Percentiles rank a stretch among this genome's conserved stretches.
These are phyloP conservation scores for Muscidifurax raptorellus DNA, from an alignment of 1,140 invertebrate genomes.

Conservation along the genomic window DNA sequence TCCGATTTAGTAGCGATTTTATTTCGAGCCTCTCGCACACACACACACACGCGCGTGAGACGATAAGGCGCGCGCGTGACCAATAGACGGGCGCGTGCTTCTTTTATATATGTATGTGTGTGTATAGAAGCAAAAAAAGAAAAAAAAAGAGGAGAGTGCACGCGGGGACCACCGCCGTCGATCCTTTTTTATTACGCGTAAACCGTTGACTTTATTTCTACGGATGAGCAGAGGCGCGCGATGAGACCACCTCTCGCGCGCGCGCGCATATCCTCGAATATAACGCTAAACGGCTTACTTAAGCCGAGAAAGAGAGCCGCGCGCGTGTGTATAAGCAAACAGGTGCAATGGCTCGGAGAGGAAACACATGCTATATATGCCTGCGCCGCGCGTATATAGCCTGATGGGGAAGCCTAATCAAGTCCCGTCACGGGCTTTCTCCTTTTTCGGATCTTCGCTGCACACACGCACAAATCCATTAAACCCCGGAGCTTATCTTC, in stretches of 20 bases:
- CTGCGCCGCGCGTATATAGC: too few species aligned
- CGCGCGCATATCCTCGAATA: constrained; percentile 47
- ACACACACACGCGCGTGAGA: constrained; percentile 22
- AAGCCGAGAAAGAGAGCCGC: too few species aligned
- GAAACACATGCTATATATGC: neutral
- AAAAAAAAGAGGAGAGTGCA: constrained; percentile 23
- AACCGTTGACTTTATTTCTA: constrained; percentile 71
- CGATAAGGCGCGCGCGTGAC: constrained; percentile 54
- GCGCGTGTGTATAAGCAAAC: constrained; percentile 15
- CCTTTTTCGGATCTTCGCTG: constrained; percentile 39
- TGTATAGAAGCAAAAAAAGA: constrained; percentile 19
- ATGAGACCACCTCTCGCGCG: constrained; percentile 55
- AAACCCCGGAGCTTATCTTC: constrained; percentile 45
- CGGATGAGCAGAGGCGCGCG: constrained; percentile 42
- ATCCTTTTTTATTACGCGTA: constrained; percentile 71
- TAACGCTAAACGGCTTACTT: constrained; percentile 61
- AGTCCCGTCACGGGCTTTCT: constrained; percentile 52
- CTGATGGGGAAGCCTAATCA: constrained; percentile 6
- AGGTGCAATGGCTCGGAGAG: constrained; percentile 13
- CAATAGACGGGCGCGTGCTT: constrained; percentile 57
- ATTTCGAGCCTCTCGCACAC: constrained; percentile 53
- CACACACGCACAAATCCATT: constrained; percentile 40
- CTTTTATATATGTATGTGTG: neutral
- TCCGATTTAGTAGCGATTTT: constrained; percentile 72
- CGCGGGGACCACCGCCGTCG: constrained; percentile 66